Evolutionary conservation across 1,140 invertebrate species (phyloP).

Genomic region (Zaprionus capensis): DNA sequence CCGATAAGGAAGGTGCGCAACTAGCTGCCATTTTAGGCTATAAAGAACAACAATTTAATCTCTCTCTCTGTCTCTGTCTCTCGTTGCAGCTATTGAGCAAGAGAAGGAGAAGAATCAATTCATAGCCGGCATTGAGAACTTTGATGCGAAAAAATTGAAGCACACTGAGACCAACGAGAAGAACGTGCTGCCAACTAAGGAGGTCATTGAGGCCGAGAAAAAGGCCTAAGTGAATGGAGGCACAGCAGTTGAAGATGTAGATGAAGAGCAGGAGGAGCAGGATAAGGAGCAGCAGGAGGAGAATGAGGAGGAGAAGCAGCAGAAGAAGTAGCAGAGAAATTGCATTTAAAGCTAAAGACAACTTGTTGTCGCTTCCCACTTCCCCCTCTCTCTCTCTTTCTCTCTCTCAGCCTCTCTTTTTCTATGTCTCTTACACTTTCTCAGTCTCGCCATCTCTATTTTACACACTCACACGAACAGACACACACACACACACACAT

Average conservation of each 20-base stretch:
- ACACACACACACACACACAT: constrained; percentile 12
- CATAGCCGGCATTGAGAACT: constrained; percentile 94
- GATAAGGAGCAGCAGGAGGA: neutral
- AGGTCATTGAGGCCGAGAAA: constrained; percentile 90
- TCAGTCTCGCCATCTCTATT: constrained; percentile 6
- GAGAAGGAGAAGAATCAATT: constrained; percentile 94
- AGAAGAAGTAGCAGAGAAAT: constrained; percentile 18
- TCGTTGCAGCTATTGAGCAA: constrained; percentile 90
- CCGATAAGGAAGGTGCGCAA: constrained; percentile 95
- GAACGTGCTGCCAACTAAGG: constrained; percentile 94
- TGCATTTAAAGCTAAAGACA: constrained; percentile 18
- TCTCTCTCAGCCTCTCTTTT: constrained; percentile 5
- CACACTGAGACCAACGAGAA: constrained; percentile 95
- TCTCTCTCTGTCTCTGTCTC: constrained; percentile 7
- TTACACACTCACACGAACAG: neutral
- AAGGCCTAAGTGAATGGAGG: constrained; percentile 85
- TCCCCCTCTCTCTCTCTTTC: constrained; percentile 4
- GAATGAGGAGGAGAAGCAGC: neutral
- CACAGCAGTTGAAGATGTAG: constrained; percentile 3
- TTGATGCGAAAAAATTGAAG: constrained; percentile 93
- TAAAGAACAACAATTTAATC: constrained; percentile 35
- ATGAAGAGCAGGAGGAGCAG: neutral
- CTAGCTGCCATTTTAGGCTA: constrained; percentile 53
- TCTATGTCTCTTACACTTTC: constrained; percentile 9
- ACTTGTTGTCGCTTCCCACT: constrained; percentile 38